Evolutionary conservation across 2,113 vertebrate species (phyloP).

Genomic region (Erinaceus europaeus): DNA sequence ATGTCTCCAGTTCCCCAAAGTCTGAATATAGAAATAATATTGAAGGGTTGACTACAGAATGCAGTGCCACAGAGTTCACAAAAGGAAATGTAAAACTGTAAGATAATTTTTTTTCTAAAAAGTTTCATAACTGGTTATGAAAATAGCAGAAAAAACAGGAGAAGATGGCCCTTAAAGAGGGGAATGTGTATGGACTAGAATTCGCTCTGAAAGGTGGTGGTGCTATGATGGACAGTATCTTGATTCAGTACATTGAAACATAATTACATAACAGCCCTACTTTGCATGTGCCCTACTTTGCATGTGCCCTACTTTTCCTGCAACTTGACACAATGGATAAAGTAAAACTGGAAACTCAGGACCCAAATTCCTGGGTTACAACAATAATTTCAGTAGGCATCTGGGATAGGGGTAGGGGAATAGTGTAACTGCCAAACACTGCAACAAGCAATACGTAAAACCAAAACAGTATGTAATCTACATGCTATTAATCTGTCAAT

Average conservation of each 20-base stretch:
- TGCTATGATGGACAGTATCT: background rate
- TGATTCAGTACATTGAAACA: background rate
- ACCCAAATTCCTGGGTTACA: background rate
- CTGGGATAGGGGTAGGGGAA: background rate
- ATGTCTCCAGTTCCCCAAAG: constrained; percentile 5
- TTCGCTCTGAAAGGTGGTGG: background rate
- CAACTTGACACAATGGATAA: constrained; percentile 48
- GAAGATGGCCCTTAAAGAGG: too few relatives aligned
- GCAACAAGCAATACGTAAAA: background rate
- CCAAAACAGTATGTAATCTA: background rate
- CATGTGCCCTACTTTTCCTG: constrained; percentile 57
- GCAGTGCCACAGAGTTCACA: background rate
- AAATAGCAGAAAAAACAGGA: background rate
- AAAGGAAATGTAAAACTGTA: background rate
- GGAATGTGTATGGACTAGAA: accelerated
- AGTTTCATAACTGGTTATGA: background rate
- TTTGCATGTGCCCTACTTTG: background rate
- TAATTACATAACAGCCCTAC: background rate
- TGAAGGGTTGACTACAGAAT: background rate
- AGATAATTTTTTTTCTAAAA: background rate
- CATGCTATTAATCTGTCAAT: background rate
- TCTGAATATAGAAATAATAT: background rate
- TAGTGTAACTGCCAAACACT: background rate
- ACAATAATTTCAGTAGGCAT: background rate
- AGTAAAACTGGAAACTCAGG: constrained; percentile 30